Percentiles rank a stretch among this genome's conserved stretches.
Evolutionary conservation across 2,113 vertebrate species (phyloP).

Genomic region (Amphilophus citrinellus): DNA sequence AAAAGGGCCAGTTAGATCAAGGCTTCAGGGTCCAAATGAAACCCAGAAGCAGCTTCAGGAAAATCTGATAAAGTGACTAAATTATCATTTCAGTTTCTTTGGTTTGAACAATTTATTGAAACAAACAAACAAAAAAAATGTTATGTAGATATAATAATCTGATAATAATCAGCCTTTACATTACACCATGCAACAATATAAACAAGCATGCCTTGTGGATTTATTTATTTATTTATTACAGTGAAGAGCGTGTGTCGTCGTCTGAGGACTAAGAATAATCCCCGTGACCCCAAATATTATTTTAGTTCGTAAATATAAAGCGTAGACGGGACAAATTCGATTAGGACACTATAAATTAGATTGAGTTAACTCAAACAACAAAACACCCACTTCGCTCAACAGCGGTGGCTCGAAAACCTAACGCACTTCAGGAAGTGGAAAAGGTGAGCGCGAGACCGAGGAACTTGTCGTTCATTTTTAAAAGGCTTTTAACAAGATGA

Average conservation of each 20-base stretch:
- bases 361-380: no score
- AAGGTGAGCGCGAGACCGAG: constrained; percentile 1
- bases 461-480: background rate
- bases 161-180: background rate
- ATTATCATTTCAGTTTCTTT: background rate
- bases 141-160: background rate
- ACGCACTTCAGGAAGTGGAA: constrained; percentile 39
- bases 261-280: no score
- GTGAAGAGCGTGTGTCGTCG: no score
- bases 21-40: background rate
- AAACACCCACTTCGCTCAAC: background rate
- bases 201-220: background rate
- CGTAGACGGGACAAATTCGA: no score
- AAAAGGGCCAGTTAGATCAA: background rate
- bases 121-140: background rate
- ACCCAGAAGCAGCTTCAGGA: background rate
- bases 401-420: background rate
- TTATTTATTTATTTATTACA: no score
- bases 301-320: no score
- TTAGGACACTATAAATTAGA: no score
- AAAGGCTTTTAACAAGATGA: background rate
- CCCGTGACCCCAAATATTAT: no score
- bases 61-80: no score
- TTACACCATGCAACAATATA: background rate
- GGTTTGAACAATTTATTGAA: background rate